Percentiles rank a stretch among this genome's conserved stretches.
Evolutionary conservation across 2,888 invertebrate species (phyloP).

Genomic region (Drosophila vallismaia): DNA sequence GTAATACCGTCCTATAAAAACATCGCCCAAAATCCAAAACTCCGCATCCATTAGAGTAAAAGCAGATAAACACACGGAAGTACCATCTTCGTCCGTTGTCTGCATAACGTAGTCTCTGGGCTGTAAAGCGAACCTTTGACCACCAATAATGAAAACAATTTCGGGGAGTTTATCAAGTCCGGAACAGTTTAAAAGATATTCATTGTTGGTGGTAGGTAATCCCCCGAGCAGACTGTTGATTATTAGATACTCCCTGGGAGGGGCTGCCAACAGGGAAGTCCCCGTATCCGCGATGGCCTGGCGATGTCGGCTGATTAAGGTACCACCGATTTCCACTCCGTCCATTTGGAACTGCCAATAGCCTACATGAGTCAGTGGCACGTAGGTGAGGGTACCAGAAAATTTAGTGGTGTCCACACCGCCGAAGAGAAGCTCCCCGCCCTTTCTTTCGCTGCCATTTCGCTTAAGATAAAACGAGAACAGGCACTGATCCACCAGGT

Average conservation of each 20-base stretch:
- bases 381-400: slow-evolving; percentile 28
- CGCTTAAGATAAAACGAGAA: slow-evolving; percentile 96
- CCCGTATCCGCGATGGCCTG: slow-evolving; percentile 97
- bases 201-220: slow-evolving; percentile 87
- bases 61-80: slow-evolving; percentile 31
- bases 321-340: slow-evolving; percentile 85
- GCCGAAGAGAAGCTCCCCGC: slow-evolving; percentile 92
- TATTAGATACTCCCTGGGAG: slow-evolving; percentile 88
- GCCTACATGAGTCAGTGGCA: slow-evolving; percentile 28
- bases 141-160: slow-evolving; percentile 90
- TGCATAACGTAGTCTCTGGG: slow-evolving; percentile 90
- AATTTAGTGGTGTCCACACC: slow-evolving; percentile 34
- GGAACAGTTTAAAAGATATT: slow-evolving; percentile 91
- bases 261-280: slow-evolving; percentile 96
- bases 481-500: slow-evolving; percentile 87
- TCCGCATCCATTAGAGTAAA: slow-evolving; percentile 37
- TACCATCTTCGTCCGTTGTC: slow-evolving; percentile 19
- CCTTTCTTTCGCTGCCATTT: slow-evolving; percentile 88
- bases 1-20: slow-evolving; percentile 96
- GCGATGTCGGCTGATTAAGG: slow-evolving; percentile 89
- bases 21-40: slow-evolving; percentile 90
- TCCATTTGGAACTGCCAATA: slow-evolving; percentile 41
- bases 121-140: slow-evolving; percentile 88
- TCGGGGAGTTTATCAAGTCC: slow-evolving; percentile 90
- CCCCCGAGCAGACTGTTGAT: slow-evolving; percentile 92